These are phyloP conservation scores for Achroia grisella DNA, from an alignment of 1,140 invertebrate species.

Conservation along the genomic window DNA sequence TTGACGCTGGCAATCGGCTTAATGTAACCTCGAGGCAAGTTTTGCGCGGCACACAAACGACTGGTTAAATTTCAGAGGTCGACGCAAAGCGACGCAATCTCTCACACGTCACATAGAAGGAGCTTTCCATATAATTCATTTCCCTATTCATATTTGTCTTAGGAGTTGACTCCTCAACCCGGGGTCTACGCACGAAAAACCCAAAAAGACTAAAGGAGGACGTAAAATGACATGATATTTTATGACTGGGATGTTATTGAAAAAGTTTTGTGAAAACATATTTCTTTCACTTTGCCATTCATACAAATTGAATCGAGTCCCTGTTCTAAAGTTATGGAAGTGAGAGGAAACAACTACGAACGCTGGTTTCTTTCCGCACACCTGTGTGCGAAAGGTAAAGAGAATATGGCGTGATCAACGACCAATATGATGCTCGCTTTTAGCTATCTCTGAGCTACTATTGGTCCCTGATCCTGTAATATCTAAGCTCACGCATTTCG, in stretches of 20 bases:
- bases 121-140: constrained; percentile 69
- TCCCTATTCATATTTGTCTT: constrained; percentile 71
- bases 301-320: constrained; percentile 43
- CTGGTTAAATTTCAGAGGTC: constrained; percentile 68
- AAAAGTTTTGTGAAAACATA: constrained; percentile 48
- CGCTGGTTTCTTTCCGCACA: background rate
- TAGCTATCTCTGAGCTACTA: background rate
- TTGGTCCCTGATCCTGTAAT: constrained; percentile 7
- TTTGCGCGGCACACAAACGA: constrained; percentile 58
- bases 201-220: constrained; percentile 22
- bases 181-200: constrained; percentile 23
- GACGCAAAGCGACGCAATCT: constrained; percentile 66
- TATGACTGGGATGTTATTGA: constrained; percentile 44
- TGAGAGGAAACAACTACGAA: constrained; percentile 2
- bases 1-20: constrained; percentile 69
- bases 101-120: constrained; percentile 64
- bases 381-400: background rate
- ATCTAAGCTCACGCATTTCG: constrained; percentile 13
- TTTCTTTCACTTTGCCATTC: constrained; percentile 41
- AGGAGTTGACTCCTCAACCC: constrained; percentile 40
- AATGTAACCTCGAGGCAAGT: constrained; percentile 68
- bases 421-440: constrained; percentile 3
- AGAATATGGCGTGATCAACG: constrained; percentile 1
- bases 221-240: constrained; percentile 47
- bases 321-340: constrained; percentile 16